These are phyloP conservation scores for Bilobella aurantiaca DNA, from an alignment of 1,140 invertebrate genomes.

Conservation along the genomic window DNA sequence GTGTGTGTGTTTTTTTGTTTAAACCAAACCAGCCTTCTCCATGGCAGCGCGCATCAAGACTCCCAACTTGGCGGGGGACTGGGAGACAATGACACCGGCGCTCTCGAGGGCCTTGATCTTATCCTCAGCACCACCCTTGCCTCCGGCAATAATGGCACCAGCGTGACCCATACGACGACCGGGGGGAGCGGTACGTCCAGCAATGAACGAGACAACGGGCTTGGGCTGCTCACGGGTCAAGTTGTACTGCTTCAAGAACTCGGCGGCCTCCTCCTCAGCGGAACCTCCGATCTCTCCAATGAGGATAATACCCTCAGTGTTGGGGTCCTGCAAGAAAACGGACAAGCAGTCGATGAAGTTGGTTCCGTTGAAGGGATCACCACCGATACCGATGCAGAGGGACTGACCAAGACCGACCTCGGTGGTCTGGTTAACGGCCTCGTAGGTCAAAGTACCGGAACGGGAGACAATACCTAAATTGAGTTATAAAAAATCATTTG, in stretches of 20 bases:
- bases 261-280: constrained; percentile 93
- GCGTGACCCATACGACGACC: constrained; percentile 98
- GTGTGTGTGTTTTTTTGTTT: too few species aligned
- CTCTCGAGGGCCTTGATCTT: constrained; percentile 94
- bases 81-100: too few species aligned
- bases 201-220: constrained; percentile 72
- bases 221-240: constrained; percentile 54
- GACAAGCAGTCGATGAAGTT: constrained; percentile 99
- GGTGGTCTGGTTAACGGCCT: constrained; percentile 95
- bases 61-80: too few species aligned
- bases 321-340: constrained; percentile 84
- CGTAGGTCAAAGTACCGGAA: constrained; percentile 96
- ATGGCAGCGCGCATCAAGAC: too few species aligned
- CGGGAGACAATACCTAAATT: constrained; percentile 95
- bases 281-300: constrained; percentile 99
- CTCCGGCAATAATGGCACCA: constrained; percentile 96
- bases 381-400: constrained; percentile 95
- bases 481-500: too few species aligned
- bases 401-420: constrained; percentile 90
- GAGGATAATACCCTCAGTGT: constrained; percentile 93
- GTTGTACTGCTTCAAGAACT: constrained; percentile 86
- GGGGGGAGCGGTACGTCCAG: constrained; percentile 92
- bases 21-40: too few species aligned
- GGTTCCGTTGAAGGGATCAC: constrained; percentile 99
- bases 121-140: constrained; percentile 94